These are phyloP conservation scores for Sandelia bainsii DNA, from an alignment of 2,797 vertebrate species.

Conservation along the genomic window DNA sequence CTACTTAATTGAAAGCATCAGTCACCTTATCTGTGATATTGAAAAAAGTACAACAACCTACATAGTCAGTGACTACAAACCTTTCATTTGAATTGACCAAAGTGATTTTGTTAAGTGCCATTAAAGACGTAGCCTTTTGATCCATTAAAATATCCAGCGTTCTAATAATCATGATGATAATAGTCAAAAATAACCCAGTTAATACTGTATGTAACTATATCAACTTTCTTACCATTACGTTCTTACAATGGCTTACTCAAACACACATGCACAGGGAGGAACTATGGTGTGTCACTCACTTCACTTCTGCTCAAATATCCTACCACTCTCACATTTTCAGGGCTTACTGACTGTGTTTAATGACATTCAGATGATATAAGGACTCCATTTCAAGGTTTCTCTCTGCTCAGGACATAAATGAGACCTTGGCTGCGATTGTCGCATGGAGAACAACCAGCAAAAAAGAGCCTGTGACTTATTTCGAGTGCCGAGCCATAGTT, in stretches of 20 bases:
- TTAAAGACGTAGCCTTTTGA: no score
- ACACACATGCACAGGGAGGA: constrained; percentile 13
- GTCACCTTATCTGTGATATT: no score
- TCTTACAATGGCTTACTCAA: background rate
- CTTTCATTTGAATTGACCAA: no score
- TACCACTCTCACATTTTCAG: constrained; percentile 52
- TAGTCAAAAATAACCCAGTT: no score
- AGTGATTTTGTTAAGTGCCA: no score
- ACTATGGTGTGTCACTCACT: constrained; percentile 50
- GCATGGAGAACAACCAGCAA: constrained; percentile 31
- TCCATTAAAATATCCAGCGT: no score
- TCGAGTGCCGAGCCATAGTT: constrained; percentile 51
- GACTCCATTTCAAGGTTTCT: constrained; percentile 43
- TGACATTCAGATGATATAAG: constrained; percentile 57
- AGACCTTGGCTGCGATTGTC: constrained; percentile 46
- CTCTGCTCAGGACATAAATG: constrained; percentile 31
- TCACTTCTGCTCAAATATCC: constrained; percentile 43
- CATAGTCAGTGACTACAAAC: no score
- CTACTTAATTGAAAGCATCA: background rate
- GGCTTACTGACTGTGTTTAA: constrained; percentile 36
- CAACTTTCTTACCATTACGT: background rate
- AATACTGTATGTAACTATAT: background rate
- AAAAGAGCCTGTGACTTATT: constrained; percentile 44
- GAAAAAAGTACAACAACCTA: no score
- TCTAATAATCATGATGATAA: no score